Evolutionary conservation across 2,888 invertebrate species (phyloP), one percentile per base, ranked within the genome.

Genomic region (Creontiades dilutus): DNA sequence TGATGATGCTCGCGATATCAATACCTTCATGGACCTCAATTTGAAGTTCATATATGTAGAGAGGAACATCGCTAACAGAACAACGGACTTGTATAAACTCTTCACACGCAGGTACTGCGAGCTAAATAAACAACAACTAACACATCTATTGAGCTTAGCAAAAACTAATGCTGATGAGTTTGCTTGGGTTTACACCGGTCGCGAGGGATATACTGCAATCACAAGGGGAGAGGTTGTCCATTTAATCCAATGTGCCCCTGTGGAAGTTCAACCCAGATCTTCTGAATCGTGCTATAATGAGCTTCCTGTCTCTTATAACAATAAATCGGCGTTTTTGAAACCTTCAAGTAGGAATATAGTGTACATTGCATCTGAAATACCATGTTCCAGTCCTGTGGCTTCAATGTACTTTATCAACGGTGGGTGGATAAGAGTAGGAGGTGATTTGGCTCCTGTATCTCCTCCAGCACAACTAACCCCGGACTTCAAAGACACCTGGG

Each of bases 81-180:
- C 81, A 37, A 81, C 81, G 5, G 81, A 47, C 5, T 23, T 76
- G 37, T 76, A 76, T 16, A 11, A 19, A 9, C 37, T 81, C 3
- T 81, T 81, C n/a, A 46, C 81, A 9, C 37, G n/a, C 7, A 9
- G 81, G 37, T 81, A 81, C n/a, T 81, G 81, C 19, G 47, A 81
- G 47, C 4, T 81, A n/a, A 81, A 81, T n/a, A 81, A 81, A 48
- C n/a, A 9, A 7, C 81, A 81, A 14, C 48, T 47, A 4, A 81
- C 81, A n/a, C 81, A 81, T 81, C n/a, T 81, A n/a, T 81, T 81
- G 37, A 81, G 81, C n/a, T n/a, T 81, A 46, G 81, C 81, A 23
- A 37, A n/a, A 46, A 81, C 81, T 4, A 81, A 81, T 19, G 12
- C 81, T 12, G 37, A 81, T 46, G 81, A 81, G 19, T 81, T 81